These are phyloP conservation scores for Rhinoraja longicauda DNA, from an alignment of 2,797 vertebrate species.

Conservation along the genomic window DNA sequence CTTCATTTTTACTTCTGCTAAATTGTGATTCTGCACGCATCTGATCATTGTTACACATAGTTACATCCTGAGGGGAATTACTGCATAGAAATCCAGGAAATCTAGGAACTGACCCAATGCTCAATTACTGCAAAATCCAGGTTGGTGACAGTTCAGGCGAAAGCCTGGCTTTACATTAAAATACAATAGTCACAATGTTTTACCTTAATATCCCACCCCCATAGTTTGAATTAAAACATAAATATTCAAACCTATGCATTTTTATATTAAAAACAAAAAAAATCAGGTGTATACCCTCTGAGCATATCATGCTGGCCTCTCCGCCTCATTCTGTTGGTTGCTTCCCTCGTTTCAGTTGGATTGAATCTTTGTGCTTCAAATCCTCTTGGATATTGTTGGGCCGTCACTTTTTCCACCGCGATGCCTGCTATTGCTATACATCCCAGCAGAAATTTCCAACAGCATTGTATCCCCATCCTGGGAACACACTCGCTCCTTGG, in stretches of 20 bases:
- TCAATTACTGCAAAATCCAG: neutral
- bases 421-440: slow-evolving; percentile 43
- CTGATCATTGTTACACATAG: neutral
- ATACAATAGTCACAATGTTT: neutral
- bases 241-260: neutral
- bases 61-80: neutral
- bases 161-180: neutral
- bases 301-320: slow-evolving; percentile 64
- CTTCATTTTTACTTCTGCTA: neutral
- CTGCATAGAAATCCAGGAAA: neutral
- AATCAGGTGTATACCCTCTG: slow-evolving; percentile 58
- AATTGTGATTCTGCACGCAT: neutral
- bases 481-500: slow-evolving; percentile 28
- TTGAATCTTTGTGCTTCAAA: slow-evolving; percentile 43
- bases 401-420: slow-evolving; percentile 40
- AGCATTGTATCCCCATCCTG: slow-evolving; percentile 42
- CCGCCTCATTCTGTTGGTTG: slow-evolving; percentile 53
- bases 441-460: slow-evolving; percentile 42
- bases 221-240: neutral
- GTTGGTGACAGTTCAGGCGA: neutral
- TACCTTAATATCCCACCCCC: neutral
- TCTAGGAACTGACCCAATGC: neutral
- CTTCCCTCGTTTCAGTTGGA: slow-evolving; percentile 41
- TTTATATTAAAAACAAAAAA: neutral
- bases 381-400: slow-evolving; percentile 42